Evolutionary conservation across 2,888 invertebrate species (phyloP).

Genomic region (Hypena proboscidalis): DNA sequence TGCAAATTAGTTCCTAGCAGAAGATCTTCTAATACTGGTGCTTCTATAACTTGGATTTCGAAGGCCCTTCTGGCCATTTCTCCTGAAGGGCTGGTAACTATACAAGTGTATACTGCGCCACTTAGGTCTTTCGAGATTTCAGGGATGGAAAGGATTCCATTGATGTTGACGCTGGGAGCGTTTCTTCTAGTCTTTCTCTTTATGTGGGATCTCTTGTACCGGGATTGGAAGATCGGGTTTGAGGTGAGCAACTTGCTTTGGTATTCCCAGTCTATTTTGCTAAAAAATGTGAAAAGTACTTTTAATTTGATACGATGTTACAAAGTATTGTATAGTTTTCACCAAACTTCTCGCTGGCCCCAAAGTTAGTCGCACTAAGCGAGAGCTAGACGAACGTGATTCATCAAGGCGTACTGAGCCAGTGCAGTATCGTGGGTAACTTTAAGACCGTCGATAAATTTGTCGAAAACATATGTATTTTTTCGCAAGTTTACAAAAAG

Average conservation of each 20-base stretch:
- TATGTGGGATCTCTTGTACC: conserved; percentile 61
- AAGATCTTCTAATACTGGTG: conserved; percentile 93
- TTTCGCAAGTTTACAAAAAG: too few relatives aligned
- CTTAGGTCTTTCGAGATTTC: conserved; percentile 88
- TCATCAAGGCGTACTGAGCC: too few relatives aligned
- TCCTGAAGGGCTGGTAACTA: conserved; percentile 90
- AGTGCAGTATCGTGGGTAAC: too few relatives aligned
- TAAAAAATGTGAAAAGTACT: conserved; percentile 38
- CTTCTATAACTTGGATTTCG: conserved; percentile 89
- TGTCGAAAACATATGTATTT: too few relatives aligned
- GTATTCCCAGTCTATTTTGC: conserved; percentile 82
- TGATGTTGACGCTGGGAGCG: conserved; percentile 66
- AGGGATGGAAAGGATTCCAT: conserved; percentile 86
- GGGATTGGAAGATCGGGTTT: conserved; percentile 67
- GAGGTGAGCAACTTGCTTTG: conserved; percentile 70
- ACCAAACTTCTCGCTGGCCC: too few relatives aligned
- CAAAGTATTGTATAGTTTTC: too few relatives aligned
- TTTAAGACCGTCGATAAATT: too few relatives aligned
- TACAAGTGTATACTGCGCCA: conserved; percentile 91
- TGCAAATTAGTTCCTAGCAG: conserved; percentile 91
- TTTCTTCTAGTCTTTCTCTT: conserved; percentile 63
- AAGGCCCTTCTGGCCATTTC: conserved; percentile 81
- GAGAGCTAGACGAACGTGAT: too few relatives aligned
- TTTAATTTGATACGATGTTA: too few relatives aligned
- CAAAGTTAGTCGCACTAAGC: too few relatives aligned